Conservation (phyloP, 2,888 invertebrate species). For the Xiphydria camelus region DNA sequence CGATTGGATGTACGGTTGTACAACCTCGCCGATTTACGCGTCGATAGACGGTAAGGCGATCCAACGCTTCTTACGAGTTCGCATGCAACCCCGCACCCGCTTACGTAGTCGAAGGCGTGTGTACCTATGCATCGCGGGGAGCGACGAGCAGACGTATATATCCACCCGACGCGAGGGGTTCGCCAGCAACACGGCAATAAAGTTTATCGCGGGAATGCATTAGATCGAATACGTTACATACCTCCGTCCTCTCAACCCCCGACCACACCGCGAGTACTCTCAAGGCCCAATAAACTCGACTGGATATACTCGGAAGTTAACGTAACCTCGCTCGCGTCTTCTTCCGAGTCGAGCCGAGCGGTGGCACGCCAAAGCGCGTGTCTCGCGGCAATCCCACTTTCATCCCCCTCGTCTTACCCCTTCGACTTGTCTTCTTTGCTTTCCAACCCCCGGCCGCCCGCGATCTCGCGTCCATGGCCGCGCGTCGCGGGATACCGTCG, state of each 20-base stretch:
- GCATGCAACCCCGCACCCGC: too few relatives aligned
- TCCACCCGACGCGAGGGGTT: not conserved
- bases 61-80: too few relatives aligned
- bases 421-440: not conserved
- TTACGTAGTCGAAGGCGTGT: too few relatives aligned
- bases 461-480: too few relatives aligned
- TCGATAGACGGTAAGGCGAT: too few relatives aligned
- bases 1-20: too few relatives aligned
- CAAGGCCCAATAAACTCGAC: constrained; percentile 43
- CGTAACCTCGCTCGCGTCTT: constrained; percentile 33
- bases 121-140: not conserved
- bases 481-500: too few relatives aligned
- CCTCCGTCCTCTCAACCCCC: constrained; percentile 14
- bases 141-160: not conserved
- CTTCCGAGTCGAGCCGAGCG: constrained; percentile 30
- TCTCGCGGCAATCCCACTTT: constrained; percentile 48
- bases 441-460: too few relatives aligned
- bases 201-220: constrained; percentile 55
- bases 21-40: too few relatives aligned
- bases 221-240: constrained; percentile 51
- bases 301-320: constrained; percentile 44
- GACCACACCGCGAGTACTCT: constrained; percentile 14
- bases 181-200: constrained; percentile 50
- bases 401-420: constrained; percentile 22
- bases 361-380: constrained; percentile 49